phyloP scores from a whole-genome alignment of 2,888 invertebrate species.

The Melanchra persicariae region DNA sequence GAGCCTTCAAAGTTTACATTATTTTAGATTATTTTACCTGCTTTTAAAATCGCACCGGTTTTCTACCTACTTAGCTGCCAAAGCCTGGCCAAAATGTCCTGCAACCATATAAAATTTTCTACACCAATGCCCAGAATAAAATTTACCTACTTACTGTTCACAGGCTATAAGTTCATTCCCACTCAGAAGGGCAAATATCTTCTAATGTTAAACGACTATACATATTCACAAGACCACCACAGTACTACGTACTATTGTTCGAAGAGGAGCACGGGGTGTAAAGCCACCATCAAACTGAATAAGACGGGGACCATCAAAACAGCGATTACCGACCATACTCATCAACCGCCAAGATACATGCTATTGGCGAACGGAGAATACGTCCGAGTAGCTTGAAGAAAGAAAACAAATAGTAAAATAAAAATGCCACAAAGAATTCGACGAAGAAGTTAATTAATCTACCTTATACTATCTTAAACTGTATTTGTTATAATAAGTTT shows the following conservation, averaged over 20 bases:
- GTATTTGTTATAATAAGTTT: no score
- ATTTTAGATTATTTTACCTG: background rate
- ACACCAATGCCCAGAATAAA: background rate
- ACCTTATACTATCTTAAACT: no score
- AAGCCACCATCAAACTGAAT: slow-evolving; percentile 62
- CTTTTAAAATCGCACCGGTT: background rate
- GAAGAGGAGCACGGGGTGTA: slow-evolving; percentile 61
- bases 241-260: slow-evolving; percentile 62
- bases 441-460: no score
- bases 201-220: slow-evolving; percentile 59
- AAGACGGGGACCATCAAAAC: slow-evolving; percentile 41
- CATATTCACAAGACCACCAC: slow-evolving; percentile 62
- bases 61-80: background rate
- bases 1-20: no score
- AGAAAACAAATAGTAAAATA: no score
- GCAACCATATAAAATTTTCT: background rate
- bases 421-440: no score
- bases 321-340: slow-evolving; percentile 39
- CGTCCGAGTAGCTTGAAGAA: slow-evolving; percentile 37
- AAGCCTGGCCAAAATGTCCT: background rate
- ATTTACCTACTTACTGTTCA: slow-evolving; percentile 23
- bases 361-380: slow-evolving; percentile 38
- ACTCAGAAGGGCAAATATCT: slow-evolving; percentile 59
- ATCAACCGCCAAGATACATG: slow-evolving; percentile 62
- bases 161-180: slow-evolving; percentile 65